Conservation (phyloP, 2,797 vertebrate genomes). For the Molossus molossus region DNA sequence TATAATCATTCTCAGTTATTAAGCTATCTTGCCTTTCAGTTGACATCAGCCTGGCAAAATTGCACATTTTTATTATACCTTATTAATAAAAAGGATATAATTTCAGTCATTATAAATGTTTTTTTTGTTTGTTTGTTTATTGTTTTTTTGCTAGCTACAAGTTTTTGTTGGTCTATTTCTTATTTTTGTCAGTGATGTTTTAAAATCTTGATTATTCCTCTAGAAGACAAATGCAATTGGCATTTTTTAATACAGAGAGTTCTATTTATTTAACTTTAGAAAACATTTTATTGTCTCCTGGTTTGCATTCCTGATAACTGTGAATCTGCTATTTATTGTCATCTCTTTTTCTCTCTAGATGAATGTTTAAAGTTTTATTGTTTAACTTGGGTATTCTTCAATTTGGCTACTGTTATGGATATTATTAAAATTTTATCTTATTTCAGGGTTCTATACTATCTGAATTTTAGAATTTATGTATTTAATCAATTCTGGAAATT, state of each 20-base stretch:
- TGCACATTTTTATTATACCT: background rate
- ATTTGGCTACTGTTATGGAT: background rate
- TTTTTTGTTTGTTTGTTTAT: background rate
- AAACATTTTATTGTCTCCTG: background rate
- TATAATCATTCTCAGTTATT: background rate
- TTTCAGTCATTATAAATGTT: background rate
- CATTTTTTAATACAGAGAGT: background rate
- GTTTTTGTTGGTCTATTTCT: background rate
- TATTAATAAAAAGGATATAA: background rate
- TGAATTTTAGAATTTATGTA: slow-evolving; percentile 18
- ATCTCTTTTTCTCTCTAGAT: background rate
- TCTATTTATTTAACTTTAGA: slow-evolving; percentile 6
- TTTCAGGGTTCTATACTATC: background rate
- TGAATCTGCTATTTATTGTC: background rate
- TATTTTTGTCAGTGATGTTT: background rate
- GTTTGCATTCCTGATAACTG: background rate
- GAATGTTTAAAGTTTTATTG: background rate
- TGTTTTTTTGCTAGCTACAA: background rate
- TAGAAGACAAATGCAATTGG: background rate
- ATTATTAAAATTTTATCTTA: background rate
- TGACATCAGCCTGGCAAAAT: background rate
- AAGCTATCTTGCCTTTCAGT: background rate
- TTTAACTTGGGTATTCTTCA: background rate
- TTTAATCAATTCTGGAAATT: background rate
- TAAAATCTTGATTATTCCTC: background rate